Percentiles rank a stretch among this genome's conserved stretches.
Evolutionary conservation across 2,888 invertebrate species (phyloP).

Genomic region (Pelosia muscerda): DNA sequence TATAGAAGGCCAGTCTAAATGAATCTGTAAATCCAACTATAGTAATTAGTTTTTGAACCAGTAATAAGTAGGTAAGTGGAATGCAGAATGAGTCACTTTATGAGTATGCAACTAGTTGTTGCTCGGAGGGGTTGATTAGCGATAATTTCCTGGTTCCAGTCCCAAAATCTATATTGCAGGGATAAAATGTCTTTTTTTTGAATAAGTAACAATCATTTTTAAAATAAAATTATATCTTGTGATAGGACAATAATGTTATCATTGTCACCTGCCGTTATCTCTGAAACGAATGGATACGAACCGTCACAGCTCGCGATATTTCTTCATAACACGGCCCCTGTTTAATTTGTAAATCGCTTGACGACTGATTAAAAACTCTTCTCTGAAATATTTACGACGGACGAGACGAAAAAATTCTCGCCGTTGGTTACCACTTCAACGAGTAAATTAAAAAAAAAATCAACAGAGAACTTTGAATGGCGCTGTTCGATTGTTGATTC

Average conservation of each 20-base stretch:
- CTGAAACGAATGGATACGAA: slow-evolving; percentile 61
- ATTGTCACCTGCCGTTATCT: neutral
- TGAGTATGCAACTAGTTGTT: too few relatives aligned
- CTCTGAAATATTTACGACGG: slow-evolving; percentile 80
- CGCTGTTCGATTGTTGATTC: slow-evolving; percentile 39
- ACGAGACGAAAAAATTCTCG: slow-evolving; percentile 50
- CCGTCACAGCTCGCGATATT: slow-evolving; percentile 70
- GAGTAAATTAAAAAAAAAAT: slow-evolving; percentile 51
- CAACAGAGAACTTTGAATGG: slow-evolving; percentile 35
- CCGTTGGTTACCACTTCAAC: slow-evolving; percentile 46
- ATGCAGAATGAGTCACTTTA: neutral
- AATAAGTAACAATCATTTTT: too few relatives aligned
- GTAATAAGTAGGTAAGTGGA: too few relatives aligned
- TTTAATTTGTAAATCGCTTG: slow-evolving; percentile 87
- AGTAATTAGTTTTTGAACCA: neutral
- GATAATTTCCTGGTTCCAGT: too few relatives aligned
- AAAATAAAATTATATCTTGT: too few relatives aligned
- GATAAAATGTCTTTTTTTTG: too few relatives aligned
- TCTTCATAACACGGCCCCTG: slow-evolving; percentile 84
- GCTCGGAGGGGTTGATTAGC: too few relatives aligned
- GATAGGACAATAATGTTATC: neutral
- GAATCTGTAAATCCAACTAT: too few relatives aligned
- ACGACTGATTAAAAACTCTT: slow-evolving; percentile 86
- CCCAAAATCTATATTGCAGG: too few relatives aligned
- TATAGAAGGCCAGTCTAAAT: too few relatives aligned